A percentile compares a stretch with the other conserved stretches of the same genome.
phyloP scores from a whole-genome alignment of 2,888 invertebrate genomes.

The Pilophorus perplexus region DNA sequence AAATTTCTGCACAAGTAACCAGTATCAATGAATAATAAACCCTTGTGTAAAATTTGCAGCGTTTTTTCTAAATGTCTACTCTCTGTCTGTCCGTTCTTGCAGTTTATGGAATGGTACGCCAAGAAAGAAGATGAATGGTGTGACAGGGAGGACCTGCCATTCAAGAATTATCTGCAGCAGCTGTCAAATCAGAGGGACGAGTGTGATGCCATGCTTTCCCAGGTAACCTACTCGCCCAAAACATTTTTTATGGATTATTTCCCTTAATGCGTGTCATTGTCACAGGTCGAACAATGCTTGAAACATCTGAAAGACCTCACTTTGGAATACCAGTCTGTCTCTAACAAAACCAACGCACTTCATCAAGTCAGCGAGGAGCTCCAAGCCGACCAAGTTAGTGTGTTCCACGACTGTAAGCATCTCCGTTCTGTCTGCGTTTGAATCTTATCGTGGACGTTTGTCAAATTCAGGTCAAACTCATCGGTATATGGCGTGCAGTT shows the following conservation, averaged over 20 bases:
- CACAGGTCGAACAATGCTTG: constrained; percentile 69
- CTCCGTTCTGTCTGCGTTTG: not conserved
- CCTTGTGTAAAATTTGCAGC: too few relatives aligned
- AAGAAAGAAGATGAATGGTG: constrained; percentile 65
- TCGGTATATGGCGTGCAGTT: constrained; percentile 74
- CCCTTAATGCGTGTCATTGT: not conserved
- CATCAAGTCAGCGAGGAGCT: constrained; percentile 90
- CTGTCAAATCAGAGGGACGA: constrained; percentile 65
- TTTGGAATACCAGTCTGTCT: constrained; percentile 79
- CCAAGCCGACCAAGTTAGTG: constrained; percentile 69
- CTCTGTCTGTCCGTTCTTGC: too few relatives aligned
- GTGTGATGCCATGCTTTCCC: constrained; percentile 65
- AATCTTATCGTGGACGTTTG: constrained; percentile 30
- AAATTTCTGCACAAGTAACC: too few relatives aligned
- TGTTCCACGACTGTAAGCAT: not conserved
- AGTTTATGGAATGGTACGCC: constrained; percentile 77
- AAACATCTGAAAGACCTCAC: constrained; percentile 69
- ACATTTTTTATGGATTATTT: not conserved
- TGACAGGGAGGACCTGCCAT: constrained; percentile 66
- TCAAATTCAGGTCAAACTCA: constrained; percentile 66
- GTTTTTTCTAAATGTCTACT: too few relatives aligned
- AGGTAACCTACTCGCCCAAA: constrained; percentile 50
- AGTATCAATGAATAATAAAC: too few relatives aligned
- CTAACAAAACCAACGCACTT: constrained; percentile 86
- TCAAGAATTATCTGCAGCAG: constrained; percentile 69